A percentile compares a stretch with the other conserved stretches of the same genome.
These are phyloP conservation scores for Bathynomus jamesi DNA, from an alignment of 1,140 invertebrate genomes.

Conservation along the genomic window DNA sequence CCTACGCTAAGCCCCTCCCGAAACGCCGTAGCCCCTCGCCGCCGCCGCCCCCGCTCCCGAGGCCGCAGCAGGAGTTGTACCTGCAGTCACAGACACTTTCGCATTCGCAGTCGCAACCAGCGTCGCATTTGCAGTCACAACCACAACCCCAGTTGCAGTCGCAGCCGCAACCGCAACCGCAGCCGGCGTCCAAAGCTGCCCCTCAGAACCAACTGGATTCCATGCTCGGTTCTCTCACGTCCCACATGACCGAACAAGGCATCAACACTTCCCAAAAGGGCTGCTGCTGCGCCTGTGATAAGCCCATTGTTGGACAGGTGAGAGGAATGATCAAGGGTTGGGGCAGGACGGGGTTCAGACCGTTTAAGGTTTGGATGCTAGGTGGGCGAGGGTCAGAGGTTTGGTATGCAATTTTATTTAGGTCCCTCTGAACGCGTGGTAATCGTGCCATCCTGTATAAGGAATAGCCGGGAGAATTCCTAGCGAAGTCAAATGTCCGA, in stretches of 20 bases:
- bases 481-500: too few species aligned
- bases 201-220: constrained; percentile 67
- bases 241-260: constrained; percentile 94
- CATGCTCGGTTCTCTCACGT: constrained; percentile 82
- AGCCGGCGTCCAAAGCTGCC: constrained; percentile 37
- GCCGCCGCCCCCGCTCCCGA: constrained; percentile 42
- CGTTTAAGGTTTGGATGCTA: too few species aligned
- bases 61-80: constrained; percentile 42
- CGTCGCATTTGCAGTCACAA: constrained; percentile 42
- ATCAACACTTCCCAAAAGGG: constrained; percentile 96
- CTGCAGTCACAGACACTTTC: constrained; percentile 61
- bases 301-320: constrained; percentile 95
- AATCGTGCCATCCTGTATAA: too few species aligned
- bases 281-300: constrained; percentile 94
- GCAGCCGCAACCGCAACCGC: constrained; percentile 39
- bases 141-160: too few species aligned
- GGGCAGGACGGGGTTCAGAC: background rate
- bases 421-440: too few species aligned
- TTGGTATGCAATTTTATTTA: too few species aligned
- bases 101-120: constrained; percentile 45
- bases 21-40: constrained; percentile 36
- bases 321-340: constrained; percentile 8
- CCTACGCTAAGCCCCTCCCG: constrained; percentile 62
- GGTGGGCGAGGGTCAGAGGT: too few species aligned
- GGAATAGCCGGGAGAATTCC: too few species aligned